phyloP scores from a whole-genome alignment of 2,888 invertebrate genomes.

The Hedychridium roseum region DNA sequence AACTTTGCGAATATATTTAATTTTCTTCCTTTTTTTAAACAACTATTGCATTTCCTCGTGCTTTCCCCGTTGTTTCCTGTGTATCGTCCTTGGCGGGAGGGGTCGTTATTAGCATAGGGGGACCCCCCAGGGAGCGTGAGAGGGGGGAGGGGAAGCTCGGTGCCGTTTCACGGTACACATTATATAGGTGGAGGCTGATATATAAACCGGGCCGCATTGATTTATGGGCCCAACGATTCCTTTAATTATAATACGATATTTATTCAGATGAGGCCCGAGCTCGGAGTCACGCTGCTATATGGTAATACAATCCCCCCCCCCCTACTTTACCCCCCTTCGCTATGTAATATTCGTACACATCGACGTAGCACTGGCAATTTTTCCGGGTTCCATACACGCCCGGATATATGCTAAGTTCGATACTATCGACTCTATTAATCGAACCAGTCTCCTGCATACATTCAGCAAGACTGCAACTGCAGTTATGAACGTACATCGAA shows the following conservation, averaged over 20 bases:
- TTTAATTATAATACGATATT: constrained; percentile 65
- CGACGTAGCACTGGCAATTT: no score
- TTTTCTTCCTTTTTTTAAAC: background rate
- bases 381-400: no score
- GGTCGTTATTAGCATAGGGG: constrained; percentile 62
- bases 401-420: constrained; percentile 15
- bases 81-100: constrained; percentile 47
- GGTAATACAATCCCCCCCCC: constrained; percentile 56
- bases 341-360: no score
- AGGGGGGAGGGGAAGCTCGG: constrained; percentile 45
- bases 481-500: no score
- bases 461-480: no score
- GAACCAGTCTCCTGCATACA: no score
- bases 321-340: no score
- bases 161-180: constrained; percentile 52
- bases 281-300: constrained; percentile 62
- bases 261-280: constrained; percentile 59
- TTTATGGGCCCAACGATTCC: constrained; percentile 62
- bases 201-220: constrained; percentile 61
- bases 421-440: no score
- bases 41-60: background rate
- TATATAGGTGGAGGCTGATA: constrained; percentile 58
- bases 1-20: background rate
- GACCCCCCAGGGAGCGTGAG: constrained; percentile 60
- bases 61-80: constrained; percentile 5